A percentile compares a stretch with the other conserved stretches of the same genome.
phyloP scores from a whole-genome alignment of 1,140 invertebrate species.

The Ceratoteleas bidentatus region DNA sequence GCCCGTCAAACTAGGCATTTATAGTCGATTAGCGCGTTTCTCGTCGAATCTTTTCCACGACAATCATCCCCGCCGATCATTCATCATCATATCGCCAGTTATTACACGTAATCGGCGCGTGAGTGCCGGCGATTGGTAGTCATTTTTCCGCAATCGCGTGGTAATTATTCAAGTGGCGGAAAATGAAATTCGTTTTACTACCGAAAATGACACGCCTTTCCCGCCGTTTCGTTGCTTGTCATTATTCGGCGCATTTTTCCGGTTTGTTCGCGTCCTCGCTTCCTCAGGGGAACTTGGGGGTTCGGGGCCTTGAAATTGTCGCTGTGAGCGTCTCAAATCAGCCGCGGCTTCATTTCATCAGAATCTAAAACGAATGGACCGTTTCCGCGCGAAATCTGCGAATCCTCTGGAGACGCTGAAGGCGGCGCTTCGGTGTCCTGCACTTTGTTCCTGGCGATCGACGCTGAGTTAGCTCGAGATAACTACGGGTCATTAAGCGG shows the following conservation, averaged over 20 bases:
- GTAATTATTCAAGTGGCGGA: slow-evolving; percentile 27
- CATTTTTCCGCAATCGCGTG: slow-evolving; percentile 23
- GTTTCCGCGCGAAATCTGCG: slow-evolving; percentile 16
- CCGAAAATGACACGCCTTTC: slow-evolving; percentile 6
- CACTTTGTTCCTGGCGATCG: slow-evolving; percentile 29
- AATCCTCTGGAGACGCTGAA: slow-evolving; percentile 18
- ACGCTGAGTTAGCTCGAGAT: slow-evolving; percentile 52
- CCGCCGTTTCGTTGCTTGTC: too few species aligned
- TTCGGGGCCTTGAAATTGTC: too few species aligned
- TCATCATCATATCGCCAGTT: slow-evolving; percentile 31
- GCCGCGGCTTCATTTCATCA: slow-evolving; percentile 9
- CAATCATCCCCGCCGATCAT: slow-evolving; percentile 21
- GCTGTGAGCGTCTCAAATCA: slow-evolving; percentile 3
- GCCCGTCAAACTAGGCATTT: slow-evolving; percentile 28
- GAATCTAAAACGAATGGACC: slow-evolving; percentile 31
- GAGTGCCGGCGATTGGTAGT: slow-evolving; percentile 24
- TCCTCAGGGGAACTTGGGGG: too few species aligned
- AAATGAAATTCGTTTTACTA: slow-evolving; percentile 39
- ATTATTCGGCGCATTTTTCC: too few species aligned
- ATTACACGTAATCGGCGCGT: slow-evolving; percentile 34
- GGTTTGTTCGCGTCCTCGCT: too few species aligned
- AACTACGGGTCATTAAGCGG: slow-evolving; percentile 70
- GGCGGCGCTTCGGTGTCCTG: slow-evolving; percentile 21
- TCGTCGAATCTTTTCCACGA: slow-evolving; percentile 20
- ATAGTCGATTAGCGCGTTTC: slow-evolving; percentile 22